These are phyloP conservation scores for Drosophila rellima DNA, from an alignment of 2,888 invertebrate species.

Conservation along the genomic window DNA sequence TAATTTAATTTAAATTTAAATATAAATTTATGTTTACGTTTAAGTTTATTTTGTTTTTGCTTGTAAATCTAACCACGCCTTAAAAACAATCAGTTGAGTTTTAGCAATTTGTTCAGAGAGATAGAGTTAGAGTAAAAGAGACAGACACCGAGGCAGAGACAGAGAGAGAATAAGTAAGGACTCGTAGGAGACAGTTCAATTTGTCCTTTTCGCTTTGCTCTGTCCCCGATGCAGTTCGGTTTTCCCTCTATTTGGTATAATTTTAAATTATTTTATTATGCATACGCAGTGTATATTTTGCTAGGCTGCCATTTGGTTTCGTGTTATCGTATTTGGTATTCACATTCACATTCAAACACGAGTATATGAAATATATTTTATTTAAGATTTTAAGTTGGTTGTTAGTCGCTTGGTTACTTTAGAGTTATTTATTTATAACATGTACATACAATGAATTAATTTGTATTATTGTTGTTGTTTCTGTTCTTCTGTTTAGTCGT, in stretches of 20 bases:
- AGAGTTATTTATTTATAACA: slow-evolving; percentile 76
- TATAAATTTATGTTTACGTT: slow-evolving; percentile 41
- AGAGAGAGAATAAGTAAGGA: slow-evolving; percentile 11
- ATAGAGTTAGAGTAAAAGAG: slow-evolving; percentile 31
- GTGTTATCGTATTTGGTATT: slow-evolving; percentile 60
- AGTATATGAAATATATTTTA: slow-evolving; percentile 50
- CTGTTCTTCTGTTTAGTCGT: slow-evolving; percentile 31
- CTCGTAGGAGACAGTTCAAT: slow-evolving; percentile 12
- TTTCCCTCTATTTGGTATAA: slow-evolving; percentile 44
- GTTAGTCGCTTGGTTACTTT: slow-evolving; percentile 57
- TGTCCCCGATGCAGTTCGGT: slow-evolving; percentile 5
- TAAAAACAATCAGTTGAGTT: slow-evolving; percentile 81
- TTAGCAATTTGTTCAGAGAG: slow-evolving; percentile 47
- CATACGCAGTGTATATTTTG: slow-evolving; percentile 77
- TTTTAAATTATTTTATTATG: slow-evolving; percentile 64
- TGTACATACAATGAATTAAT: slow-evolving; percentile 73
- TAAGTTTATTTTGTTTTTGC: slow-evolving; percentile 34
- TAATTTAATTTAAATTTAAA: slow-evolving; percentile 48
- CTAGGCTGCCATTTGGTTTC: slow-evolving; percentile 62
- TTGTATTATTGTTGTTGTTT: slow-evolving; percentile 60
- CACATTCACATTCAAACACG: slow-evolving; percentile 62
- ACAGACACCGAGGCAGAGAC: slow-evolving; percentile 10
- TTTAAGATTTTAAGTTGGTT: slow-evolving; percentile 46
- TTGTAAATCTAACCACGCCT: slow-evolving; percentile 66
- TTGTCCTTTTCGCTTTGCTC: slow-evolving; percentile 1